phyloP scores from a whole-genome alignment of 2,888 invertebrate genomes.

The Sarcophaga variegata region DNA sequence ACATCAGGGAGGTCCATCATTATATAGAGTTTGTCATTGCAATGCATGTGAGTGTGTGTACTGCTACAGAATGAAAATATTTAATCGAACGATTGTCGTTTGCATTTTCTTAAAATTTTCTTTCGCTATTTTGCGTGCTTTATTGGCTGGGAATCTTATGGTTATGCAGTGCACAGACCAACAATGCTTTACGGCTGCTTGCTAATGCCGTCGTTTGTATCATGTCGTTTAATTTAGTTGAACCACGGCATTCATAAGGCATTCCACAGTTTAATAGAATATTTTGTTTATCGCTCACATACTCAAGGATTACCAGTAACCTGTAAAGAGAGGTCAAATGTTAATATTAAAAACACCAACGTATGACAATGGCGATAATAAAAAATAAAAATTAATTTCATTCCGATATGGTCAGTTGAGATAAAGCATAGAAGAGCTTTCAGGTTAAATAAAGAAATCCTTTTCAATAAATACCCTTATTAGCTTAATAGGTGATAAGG shows the following conservation, averaged over 20 bases:
- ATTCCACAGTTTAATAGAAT: too few relatives aligned
- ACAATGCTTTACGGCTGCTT: slow-evolving; percentile 67
- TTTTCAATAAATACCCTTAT: too few relatives aligned
- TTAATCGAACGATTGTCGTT: not conserved
- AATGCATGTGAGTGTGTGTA: not conserved
- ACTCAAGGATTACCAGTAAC: too few relatives aligned
- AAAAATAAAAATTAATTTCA: too few relatives aligned
- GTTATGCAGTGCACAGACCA: slow-evolving; percentile 16
- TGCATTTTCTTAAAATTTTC: slow-evolving; percentile 38
- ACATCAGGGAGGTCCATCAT: slow-evolving; percentile 51
- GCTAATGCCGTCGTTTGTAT: slow-evolving; percentile 39
- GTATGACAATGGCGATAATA: too few relatives aligned
- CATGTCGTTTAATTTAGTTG: slow-evolving; percentile 59
- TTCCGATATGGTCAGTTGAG: too few relatives aligned
- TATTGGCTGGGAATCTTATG: slow-evolving; percentile 64
- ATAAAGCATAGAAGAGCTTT: too few relatives aligned
- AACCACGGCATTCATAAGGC: not conserved
- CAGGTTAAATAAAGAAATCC: too few relatives aligned
- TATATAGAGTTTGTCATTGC: slow-evolving; percentile 28
- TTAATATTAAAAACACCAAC: too few relatives aligned
- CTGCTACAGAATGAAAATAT: slow-evolving; percentile 32
- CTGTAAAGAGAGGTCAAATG: too few relatives aligned
- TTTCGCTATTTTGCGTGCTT: not conserved
- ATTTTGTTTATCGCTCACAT: too few relatives aligned
- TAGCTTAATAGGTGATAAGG: too few relatives aligned